These are phyloP conservation scores for Pteromalus puparum DNA, from an alignment of 1,140 invertebrate species.

Conservation along the genomic window DNA sequence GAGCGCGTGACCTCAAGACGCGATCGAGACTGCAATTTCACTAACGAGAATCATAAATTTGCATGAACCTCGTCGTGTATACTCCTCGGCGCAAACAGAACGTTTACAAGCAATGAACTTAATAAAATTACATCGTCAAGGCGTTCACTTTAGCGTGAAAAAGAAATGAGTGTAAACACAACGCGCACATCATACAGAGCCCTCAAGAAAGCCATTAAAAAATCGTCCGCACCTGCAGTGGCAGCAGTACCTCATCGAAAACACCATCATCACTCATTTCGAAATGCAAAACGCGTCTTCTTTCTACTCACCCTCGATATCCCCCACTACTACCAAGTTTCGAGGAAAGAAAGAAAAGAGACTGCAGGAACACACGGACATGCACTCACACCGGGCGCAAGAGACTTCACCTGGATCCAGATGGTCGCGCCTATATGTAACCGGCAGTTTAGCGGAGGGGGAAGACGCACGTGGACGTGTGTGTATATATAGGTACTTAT, in stretches of 20 bases:
- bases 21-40: neutral
- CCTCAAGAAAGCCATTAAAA: neutral
- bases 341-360: conserved; percentile 2
- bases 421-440: conserved; percentile 16
- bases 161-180: neutral
- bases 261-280: neutral
- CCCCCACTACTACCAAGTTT: no score
- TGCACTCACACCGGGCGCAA: neutral
- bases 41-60: neutral
- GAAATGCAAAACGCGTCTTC: neutral
- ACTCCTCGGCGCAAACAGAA: neutral
- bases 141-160: neutral
- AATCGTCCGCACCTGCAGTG: neutral
- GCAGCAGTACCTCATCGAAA: neutral
- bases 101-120: neutral
- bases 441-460: neutral
- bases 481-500: neutral
- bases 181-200: no score
- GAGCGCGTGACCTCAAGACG: no score
- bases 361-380: no score
- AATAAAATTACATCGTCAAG: neutral
- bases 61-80: neutral
- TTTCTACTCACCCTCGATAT: neutral
- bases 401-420: conserved; percentile 37
- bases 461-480: neutral